phyloP scores from a whole-genome alignment of 2,888 invertebrate species.

The Melieria picta region DNA sequence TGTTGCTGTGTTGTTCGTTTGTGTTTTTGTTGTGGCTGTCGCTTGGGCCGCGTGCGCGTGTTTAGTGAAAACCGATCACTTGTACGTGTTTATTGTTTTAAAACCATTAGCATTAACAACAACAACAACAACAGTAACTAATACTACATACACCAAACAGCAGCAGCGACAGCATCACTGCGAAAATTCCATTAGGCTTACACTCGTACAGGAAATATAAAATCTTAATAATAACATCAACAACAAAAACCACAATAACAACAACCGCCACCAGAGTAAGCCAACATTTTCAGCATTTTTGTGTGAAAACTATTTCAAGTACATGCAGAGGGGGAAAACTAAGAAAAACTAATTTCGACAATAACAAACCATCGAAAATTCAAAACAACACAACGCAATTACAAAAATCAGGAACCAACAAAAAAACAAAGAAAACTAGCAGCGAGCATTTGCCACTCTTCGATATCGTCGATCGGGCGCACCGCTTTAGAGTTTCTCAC shows the following conservation, averaged over 20 bases:
- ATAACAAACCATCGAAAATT: too few relatives aligned
- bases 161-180: not conserved
- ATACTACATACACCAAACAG: not conserved
- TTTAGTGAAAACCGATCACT: too few relatives aligned
- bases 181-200: constrained; percentile 8
- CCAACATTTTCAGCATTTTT: constrained; percentile 22
- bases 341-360: too few relatives aligned
- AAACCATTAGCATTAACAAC: too few relatives aligned
- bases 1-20: not conserved
- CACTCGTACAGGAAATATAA: constrained; percentile 13
- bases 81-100: too few relatives aligned
- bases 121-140: not conserved
- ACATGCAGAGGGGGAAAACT: constrained; percentile 14
- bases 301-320: constrained; percentile 13
- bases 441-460: too few relatives aligned
- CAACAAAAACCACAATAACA: not conserved
- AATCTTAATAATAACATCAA: constrained; percentile 15
- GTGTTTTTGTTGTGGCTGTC: not conserved
- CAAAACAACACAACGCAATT: too few relatives aligned
- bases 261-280: constrained; percentile 24
- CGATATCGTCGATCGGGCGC: too few relatives aligned
- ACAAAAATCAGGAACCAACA: not conserved
- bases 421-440: constrained; percentile 4
- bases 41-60: too few relatives aligned
- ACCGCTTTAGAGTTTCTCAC: too few relatives aligned